A percentile compares a stretch with the other conserved stretches of the same genome.
Evolutionary conservation across 1,140 invertebrate species (phyloP).

Genomic region (Caenorhabditis briggsae): DNA sequence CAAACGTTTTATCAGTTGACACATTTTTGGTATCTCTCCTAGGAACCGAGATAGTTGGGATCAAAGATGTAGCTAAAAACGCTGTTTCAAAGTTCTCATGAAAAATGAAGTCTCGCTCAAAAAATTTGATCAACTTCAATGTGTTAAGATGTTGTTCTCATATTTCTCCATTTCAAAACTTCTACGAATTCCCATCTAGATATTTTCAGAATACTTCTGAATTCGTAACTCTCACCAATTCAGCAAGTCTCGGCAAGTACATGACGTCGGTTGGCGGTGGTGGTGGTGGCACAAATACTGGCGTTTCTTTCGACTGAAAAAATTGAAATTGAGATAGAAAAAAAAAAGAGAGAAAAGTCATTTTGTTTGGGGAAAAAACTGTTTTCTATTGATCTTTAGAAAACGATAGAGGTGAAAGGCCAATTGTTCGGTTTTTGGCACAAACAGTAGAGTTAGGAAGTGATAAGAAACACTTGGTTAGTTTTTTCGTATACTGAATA

Average conservation of each 20-base stretch:
- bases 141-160: not conserved
- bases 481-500: not conserved
- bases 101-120: too few relatives aligned
- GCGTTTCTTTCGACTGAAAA: slow-evolving; percentile 61
- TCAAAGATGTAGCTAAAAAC: too few relatives aligned
- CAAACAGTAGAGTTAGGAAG: not conserved
- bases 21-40: too few relatives aligned
- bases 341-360: not conserved
- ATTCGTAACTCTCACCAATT: slow-evolving; percentile 51
- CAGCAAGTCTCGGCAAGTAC: slow-evolving; percentile 59
- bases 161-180: not conserved
- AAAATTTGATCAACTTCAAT: too few relatives aligned
- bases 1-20: too few relatives aligned
- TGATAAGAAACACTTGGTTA: slow-evolving; percentile 15
- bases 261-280: slow-evolving; percentile 59
- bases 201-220: not conserved
- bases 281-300: slow-evolving; percentile 62
- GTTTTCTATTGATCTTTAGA: not conserved
- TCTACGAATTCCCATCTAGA: too few relatives aligned
- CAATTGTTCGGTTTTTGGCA: not conserved
- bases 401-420: slow-evolving; percentile 10
- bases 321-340: not conserved
- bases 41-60: too few relatives aligned
- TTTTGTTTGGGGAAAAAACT: not conserved
- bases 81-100: too few relatives aligned